A percentile compares a stretch with the other conserved stretches of the same genome.
Evolutionary conservation across 2,797 vertebrate genomes (phyloP).

Genomic region (Lemur catta): DNA sequence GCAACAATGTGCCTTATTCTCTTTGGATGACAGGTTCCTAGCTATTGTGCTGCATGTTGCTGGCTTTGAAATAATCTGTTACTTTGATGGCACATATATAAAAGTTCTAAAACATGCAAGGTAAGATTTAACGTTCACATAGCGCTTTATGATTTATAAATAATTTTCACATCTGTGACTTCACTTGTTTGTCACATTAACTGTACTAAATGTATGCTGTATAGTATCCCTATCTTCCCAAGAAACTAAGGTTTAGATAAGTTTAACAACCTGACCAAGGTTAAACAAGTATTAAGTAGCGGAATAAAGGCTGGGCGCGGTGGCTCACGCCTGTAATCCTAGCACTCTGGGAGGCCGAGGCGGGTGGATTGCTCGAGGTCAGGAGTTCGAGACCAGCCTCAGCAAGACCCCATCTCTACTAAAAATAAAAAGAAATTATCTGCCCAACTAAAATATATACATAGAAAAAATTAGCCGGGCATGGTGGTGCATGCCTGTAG

Average conservation of each 20-base stretch:
- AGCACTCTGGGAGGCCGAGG: too few relatives aligned
- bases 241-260: not conserved
- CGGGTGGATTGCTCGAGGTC: too few relatives aligned
- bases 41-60: not conserved
- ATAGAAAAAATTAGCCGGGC: too few relatives aligned
- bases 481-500: too few relatives aligned
- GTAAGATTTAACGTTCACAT: not conserved
- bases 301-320: too few relatives aligned
- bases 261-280: not conserved
- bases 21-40: not conserved
- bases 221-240: not conserved
- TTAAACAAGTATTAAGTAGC: not conserved
- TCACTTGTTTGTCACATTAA: not conserved
- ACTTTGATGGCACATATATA: not conserved
- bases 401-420: too few relatives aligned
- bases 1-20: not conserved
- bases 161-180: not conserved
- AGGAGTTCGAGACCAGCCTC: too few relatives aligned
- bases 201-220: not conserved
- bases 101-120: constrained; percentile 28
- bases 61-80: constrained; percentile 21
- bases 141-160: not conserved
- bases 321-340: too few relatives aligned
- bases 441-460: too few relatives aligned
- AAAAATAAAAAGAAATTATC: too few relatives aligned